Conservation (phyloP, 2,113 vertebrate genomes). For the Mus spicilegus region DNA sequence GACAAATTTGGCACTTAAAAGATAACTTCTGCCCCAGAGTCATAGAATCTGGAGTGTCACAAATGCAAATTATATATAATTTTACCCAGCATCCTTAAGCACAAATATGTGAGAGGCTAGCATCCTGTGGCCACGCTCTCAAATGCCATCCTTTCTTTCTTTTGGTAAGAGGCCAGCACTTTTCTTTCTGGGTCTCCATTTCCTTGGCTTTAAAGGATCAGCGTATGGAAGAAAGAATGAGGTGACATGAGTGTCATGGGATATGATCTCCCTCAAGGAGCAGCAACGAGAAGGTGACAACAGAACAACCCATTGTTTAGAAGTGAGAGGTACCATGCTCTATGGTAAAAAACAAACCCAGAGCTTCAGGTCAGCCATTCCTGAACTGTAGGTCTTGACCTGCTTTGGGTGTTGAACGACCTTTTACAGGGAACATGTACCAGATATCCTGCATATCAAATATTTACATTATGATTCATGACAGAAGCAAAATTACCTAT, state of each 20-base stretch:
- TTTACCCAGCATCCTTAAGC: background rate
- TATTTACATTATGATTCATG: background rate
- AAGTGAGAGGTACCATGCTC: background rate
- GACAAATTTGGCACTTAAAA: slow-evolving; percentile 56
- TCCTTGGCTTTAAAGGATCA: background rate
- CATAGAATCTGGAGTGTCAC: background rate
- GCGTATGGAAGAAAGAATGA: background rate
- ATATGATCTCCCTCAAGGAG: background rate
- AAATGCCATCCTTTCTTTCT: background rate
- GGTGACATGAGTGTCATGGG: fast-evolving
- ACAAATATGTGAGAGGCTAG: background rate
- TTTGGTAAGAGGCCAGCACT: background rate
- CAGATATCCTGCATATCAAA: background rate
- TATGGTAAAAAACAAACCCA: background rate
- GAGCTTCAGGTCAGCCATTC: background rate
- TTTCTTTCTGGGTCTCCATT: background rate
- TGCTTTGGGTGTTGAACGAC: background rate
- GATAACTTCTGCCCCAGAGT: slow-evolving; percentile 55
- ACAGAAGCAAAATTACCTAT: background rate
- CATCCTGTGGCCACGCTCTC: background rate
- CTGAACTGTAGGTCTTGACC: background rate
- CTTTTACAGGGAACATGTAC: background rate
- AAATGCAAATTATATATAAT: slow-evolving; percentile 2
- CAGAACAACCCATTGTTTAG: background rate
- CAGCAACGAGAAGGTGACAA: background rate